Evolutionary conservation across 2,888 invertebrate species (phyloP).

Genomic region (Yponomeuta evonymella): DNA sequence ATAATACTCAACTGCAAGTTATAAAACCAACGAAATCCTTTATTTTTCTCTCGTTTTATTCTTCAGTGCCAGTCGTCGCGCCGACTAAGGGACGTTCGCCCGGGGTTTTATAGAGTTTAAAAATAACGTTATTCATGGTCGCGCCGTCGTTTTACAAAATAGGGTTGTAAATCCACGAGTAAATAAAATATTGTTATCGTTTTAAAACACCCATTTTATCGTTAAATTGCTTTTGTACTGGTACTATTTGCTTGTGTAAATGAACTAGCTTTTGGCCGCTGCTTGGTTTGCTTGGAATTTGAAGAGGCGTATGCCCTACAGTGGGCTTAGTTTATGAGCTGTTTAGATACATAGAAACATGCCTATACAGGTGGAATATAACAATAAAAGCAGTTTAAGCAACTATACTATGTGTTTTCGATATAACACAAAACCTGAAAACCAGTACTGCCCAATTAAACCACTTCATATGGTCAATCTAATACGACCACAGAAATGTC

Average conservation of each 20-base stretch:
- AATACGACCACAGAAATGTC: too few relatives aligned
- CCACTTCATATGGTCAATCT: too few relatives aligned
- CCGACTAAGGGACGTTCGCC: neutral
- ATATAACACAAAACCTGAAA: too few relatives aligned
- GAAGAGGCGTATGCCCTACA: too few relatives aligned
- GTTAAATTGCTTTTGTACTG: neutral
- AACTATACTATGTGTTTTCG: too few relatives aligned
- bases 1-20: neutral
- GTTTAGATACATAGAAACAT: too few relatives aligned
- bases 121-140: neutral
- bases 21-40: neutral
- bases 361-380: too few relatives aligned
- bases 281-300: too few relatives aligned
- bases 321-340: too few relatives aligned
- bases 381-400: too few relatives aligned
- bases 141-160: neutral
- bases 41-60: neutral
- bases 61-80: neutral
- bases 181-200: slow-evolving; percentile 2
- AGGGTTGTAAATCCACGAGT: neutral
- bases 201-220: neutral
- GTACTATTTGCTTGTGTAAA: neutral
- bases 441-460: too few relatives aligned
- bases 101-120: neutral
- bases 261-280: too few relatives aligned